Percentiles rank a stretch among this genome's conserved stretches.
Conservation (phyloP, 2,888 invertebrate genomes). For the Scrobipalpa costella region DNA sequence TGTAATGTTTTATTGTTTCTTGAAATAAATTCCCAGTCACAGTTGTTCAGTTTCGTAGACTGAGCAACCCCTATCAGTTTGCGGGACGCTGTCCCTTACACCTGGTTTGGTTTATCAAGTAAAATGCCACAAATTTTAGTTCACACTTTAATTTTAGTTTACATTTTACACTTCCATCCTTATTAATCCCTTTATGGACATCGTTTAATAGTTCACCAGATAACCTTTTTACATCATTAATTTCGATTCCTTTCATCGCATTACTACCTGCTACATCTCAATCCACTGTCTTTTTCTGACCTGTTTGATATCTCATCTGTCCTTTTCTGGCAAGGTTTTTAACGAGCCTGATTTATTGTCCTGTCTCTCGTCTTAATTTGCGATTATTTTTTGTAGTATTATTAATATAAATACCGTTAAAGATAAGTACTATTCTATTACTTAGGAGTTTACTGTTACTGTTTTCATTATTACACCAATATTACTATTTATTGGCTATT, state of each 20-base stretch:
- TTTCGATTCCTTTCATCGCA: conserved; percentile 16
- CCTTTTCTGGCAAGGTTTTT: conserved; percentile 17
- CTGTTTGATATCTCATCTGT: conserved; percentile 6
- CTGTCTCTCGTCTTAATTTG: background rate
- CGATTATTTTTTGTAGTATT: background rate
- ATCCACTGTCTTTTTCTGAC: conserved; percentile 13
- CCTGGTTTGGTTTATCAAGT: too few species aligned
- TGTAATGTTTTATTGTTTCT: too few species aligned
- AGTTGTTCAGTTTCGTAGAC: too few species aligned
- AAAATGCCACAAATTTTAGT: too few species aligned
- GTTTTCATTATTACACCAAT: too few species aligned
- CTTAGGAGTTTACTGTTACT: background rate
- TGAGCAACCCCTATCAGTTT: too few species aligned
- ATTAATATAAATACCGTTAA: too few species aligned
- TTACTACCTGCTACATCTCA: conserved; percentile 15
- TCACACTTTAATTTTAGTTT: too few species aligned
- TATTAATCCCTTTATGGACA: background rate
- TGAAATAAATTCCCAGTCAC: too few species aligned
- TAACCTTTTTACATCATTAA: conserved; percentile 19
- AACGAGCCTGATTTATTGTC: conserved; percentile 12
- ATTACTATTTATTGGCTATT: too few species aligned
- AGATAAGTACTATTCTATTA: background rate
- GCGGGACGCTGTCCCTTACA: too few species aligned
- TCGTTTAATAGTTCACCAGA: conserved; percentile 4
- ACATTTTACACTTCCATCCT: too few species aligned